Percentiles rank a stretch among this genome's conserved stretches.
Evolutionary conservation across 1,140 invertebrate species (phyloP).

Genomic region (Listronotus oregonensis): DNA sequence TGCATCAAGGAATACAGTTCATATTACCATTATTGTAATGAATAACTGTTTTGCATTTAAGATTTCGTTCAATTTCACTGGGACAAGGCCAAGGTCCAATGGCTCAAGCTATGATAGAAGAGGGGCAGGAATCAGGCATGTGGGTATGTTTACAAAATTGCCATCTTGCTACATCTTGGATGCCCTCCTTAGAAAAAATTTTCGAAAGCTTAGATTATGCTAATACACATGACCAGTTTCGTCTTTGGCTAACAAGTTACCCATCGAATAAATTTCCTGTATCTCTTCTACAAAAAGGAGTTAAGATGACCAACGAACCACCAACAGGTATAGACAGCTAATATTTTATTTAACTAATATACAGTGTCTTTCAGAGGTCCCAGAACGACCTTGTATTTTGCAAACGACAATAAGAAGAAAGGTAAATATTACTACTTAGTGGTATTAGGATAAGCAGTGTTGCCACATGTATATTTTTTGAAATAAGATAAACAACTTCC

Average conservation of each 20-base stretch:
- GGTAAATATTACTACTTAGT: no score
- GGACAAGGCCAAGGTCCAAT: conserved; percentile 90
- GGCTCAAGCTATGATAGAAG: conserved; percentile 78
- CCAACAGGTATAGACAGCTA: conserved; percentile 62
- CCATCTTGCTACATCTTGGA: conserved; percentile 90
- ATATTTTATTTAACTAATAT: no score
- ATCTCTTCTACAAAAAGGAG: conserved; percentile 83
- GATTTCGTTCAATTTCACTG: conserved; percentile 85
- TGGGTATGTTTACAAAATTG: conserved; percentile 97
- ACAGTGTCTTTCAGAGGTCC: no score
- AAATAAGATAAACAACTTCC: no score
- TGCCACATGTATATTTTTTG: no score
- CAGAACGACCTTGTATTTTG: no score
- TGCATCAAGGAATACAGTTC: no score
- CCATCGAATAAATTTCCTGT: conserved; percentile 86
- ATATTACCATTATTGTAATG: no score
- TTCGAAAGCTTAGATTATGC: conserved; percentile 78
- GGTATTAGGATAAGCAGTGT: no score
- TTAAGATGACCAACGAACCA: conserved; percentile 95
- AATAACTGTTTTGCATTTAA: background rate
- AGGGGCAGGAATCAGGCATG: conserved; percentile 73
- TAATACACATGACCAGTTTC: conserved; percentile 74
- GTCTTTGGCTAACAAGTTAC: conserved; percentile 93
- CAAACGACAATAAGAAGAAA: no score
- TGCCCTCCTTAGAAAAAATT: conserved; percentile 78